Base-by-base conservation (phyloP, 2,797 vertebrate genomes). In the Mormyrops boulengeri region DNA sequence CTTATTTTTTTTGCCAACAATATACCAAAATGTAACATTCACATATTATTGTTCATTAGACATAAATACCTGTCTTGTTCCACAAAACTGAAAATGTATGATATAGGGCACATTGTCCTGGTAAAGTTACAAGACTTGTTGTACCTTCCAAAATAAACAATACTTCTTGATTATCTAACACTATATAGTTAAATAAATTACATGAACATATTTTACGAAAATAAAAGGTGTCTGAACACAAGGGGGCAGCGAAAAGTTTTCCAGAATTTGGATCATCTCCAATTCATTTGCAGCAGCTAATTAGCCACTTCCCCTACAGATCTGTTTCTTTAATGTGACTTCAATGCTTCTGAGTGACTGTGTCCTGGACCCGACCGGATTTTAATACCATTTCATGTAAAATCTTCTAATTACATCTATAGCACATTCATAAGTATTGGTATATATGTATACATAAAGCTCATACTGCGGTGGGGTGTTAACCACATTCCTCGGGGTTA, bases 141-240 rank as follows among this genome's bases (percentile, higher is more conserved):
- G 89, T n/a, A 88, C 85, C 85, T 88, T 91, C 89, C 88, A 87
- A 34, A 91, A 87, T 89, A 41, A 91, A 90, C 77, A 90, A 80
- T 84, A 88, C 57, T 66, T 93, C 91, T 89, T 90, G 91, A 90
- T 91, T 88, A 89, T 77, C 92, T 94, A 93, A 91, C 93, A 93
- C 92, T 94, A 91, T 92, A 95, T 90, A 93, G 91, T 92, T 94
- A 93, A 96, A 96, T 97, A 97, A 97, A 96, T 96, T 94, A 96
- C 95, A 94, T 89, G 92, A 92, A 94, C 92, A 89, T 87, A 90
- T 90, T 82, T 82, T 73, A 91, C 50, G 88, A 80, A 26, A 57
- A 87, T 55, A 90, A 89, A 80, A 91, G 87, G 90, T 90, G 80
- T 92, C 91, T 93, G 90, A 91, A 91, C 88, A 92, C 89, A 93